These are phyloP conservation scores for Torymus aiolomorphi DNA, from an alignment of 2,888 invertebrate species.

Conservation along the genomic window DNA sequence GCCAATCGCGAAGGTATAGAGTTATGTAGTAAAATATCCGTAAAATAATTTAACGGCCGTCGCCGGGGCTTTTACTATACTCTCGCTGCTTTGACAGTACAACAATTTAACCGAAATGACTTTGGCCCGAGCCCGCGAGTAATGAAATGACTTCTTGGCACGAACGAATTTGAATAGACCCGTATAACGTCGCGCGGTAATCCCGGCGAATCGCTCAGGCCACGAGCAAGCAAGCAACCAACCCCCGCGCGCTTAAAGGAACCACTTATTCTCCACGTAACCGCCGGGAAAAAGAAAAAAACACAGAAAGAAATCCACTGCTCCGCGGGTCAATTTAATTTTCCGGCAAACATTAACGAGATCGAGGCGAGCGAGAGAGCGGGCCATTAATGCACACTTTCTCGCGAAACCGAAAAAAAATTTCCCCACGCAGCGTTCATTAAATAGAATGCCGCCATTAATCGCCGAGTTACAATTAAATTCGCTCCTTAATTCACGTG, in stretches of 20 bases:
- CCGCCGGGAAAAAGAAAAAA: background rate
- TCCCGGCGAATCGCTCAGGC: background rate
- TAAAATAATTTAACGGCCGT: too few species aligned
- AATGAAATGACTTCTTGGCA: background rate
- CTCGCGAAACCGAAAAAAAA: background rate
- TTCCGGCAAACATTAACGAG: conserved; percentile 13
- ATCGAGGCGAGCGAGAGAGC: background rate
- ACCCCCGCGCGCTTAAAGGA: conserved; percentile 13
- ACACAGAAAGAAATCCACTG: too few species aligned
- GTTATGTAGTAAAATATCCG: too few species aligned
- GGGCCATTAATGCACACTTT: background rate
- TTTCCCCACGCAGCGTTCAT: background rate
- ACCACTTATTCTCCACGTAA: conserved; percentile 3
- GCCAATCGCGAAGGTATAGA: too few species aligned
- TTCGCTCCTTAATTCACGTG: conserved; percentile 44
- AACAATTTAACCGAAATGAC: background rate
- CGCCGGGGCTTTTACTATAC: background rate
- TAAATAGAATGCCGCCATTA: conserved; percentile 35
- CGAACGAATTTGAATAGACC: conserved; percentile 16
- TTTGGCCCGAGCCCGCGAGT: background rate
- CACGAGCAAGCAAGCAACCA: background rate
- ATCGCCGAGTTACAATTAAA: conserved; percentile 50
- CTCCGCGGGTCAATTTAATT: conserved; percentile 29
- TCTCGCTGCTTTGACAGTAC: background rate
- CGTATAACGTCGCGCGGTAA: background rate